Base-by-base conservation (phyloP, 1,140 invertebrate species). In the Drosophila tropicalis region DNA sequence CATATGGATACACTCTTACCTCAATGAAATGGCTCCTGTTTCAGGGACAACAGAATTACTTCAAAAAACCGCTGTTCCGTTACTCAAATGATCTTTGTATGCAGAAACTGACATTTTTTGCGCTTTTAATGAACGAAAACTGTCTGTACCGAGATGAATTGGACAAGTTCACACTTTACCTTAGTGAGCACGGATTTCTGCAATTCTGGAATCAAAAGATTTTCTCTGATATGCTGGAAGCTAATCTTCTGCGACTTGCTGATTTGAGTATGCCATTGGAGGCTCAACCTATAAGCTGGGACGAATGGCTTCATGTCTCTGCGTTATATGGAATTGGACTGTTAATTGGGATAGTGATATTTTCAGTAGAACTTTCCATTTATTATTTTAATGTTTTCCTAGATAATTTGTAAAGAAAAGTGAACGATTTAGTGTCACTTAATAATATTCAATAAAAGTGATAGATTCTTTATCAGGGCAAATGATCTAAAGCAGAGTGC, bases 221-320 rank as follows among this genome's bases (percentile, higher is more conserved):
- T 2, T 80, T 84, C 15, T 60, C 68, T 7, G 67, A 87, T n/a
- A 87, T 87, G 82, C 63, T 76, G 0, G 62, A 62, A 5, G 83
- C 82, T 2, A 79, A 84, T 0, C 66, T 44, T 2, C 66, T 82
- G 6, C 34, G 62, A 9, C 61, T 64, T 1, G 32, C 40, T 5
- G 51, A 73, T 5, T 10, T 68, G 0, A 66, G 61, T 15, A 40
- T 36, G 0, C n/a, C 10, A 0, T 62, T 60, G 5, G 12, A 17
- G 5, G 36, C 67, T 0, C 51, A 51, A 19, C 3, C 56, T 7
- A 57, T 57, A 36, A 7, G 7, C 17, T 57, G 56, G 32, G 10
- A 32, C 0, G 56, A 57, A 17, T 57, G 32, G 32, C 15, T 32
- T 12, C 10, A 57, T 57, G n/a, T 57, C 17, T 17, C 17, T 3